Base-by-base conservation (phyloP, 30 jellyfish, hydroid and myxozoan species). In the Hydra vulgaris region DNA sequence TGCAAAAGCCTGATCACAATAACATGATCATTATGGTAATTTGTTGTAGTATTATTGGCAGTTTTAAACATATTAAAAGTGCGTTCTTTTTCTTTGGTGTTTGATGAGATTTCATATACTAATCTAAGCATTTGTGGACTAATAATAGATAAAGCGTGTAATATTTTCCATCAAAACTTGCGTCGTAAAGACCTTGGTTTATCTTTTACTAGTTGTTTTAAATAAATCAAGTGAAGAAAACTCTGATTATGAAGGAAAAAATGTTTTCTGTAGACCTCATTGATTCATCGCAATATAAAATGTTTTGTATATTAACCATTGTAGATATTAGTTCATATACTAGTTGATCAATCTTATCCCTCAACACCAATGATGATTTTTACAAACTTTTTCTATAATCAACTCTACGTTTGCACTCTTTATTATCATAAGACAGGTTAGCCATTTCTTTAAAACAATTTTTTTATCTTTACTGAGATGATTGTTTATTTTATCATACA, bases 21-120 rank as follows among this genome's bases (percentile, higher is more conserved):
- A 22, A 71, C 79, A 71, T 71, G 18, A n/a, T 71, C 26, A 21
- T 25, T 18, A 22, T 71, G 79, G 23, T 71, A 53, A 53, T 71
- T 71, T 17, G 79, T n/a, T 71, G 79, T 71, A 17, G 18, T n/a
- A 17, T 25, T 21, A 17, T 25, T n/a, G 18, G 23, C 25, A 17
- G 79, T 71, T 71, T 71, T 71, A 25, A 71, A 17, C 18, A 71
- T n/a, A 22, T 71, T 71, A 53, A 71, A 71, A 17, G 79, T 71
- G 18, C 79, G 18, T 53, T 71, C 79, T 22, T 71, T 53, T 17
- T 71, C 79, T 71, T 71, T 53, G 23, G 79, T 21, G 26, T 71
- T 71, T n/a, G n/a, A n/a, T n/a, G n/a, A n/a, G n/a, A n/a, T n/a
- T n/a, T n/a, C n/a, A n/a, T n/a, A n/a, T n/a, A n/a, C n/a, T n/a